Evolutionary conservation across 2,888 invertebrate genomes (phyloP).

Genomic region (Perizoma affinitatum): DNA sequence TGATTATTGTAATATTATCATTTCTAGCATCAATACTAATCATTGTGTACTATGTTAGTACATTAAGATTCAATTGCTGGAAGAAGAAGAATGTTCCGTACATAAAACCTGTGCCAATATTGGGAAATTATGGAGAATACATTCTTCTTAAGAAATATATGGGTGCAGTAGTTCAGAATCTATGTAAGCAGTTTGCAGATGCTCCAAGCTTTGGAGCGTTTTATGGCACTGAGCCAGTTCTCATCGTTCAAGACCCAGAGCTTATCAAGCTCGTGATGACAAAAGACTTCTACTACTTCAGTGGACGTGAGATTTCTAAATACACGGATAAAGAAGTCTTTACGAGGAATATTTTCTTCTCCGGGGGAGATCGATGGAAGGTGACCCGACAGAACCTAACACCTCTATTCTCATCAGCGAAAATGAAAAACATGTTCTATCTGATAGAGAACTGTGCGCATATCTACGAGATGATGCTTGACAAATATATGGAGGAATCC

Average conservation of each 20-base stretch:
- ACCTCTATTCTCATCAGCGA: constrained; percentile 62
- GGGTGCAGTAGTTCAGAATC: constrained; percentile 43
- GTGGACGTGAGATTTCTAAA: constrained; percentile 54
- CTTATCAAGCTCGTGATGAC: constrained; percentile 58
- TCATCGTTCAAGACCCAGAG: constrained; percentile 62
- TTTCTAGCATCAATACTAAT: constrained; percentile 21
- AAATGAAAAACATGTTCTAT: constrained; percentile 70
- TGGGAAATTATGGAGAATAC: constrained; percentile 60
- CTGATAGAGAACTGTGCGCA: constrained; percentile 54
- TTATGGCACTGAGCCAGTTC: constrained; percentile 62
- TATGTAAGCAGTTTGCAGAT: constrained; percentile 55
- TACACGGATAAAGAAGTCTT: constrained; percentile 52
- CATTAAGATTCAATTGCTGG: constrained; percentile 57
- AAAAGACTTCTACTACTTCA: constrained; percentile 67
- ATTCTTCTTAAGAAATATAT: constrained; percentile 50
- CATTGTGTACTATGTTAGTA: constrained; percentile 40
- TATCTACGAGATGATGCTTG: constrained; percentile 52
- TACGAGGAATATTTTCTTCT: constrained; percentile 54
- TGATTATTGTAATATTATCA: constrained; percentile 9
- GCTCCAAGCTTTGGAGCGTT: constrained; percentile 62
- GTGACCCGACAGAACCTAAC: constrained; percentile 63
- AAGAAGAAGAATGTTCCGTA: constrained; percentile 52
- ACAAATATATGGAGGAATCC: constrained; percentile 38
- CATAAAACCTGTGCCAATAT: constrained; percentile 48
- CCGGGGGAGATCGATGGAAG: constrained; percentile 64